Evolutionary conservation across 2,888 invertebrate species (phyloP).

Genomic region (Linnaemya vulpina): DNA sequence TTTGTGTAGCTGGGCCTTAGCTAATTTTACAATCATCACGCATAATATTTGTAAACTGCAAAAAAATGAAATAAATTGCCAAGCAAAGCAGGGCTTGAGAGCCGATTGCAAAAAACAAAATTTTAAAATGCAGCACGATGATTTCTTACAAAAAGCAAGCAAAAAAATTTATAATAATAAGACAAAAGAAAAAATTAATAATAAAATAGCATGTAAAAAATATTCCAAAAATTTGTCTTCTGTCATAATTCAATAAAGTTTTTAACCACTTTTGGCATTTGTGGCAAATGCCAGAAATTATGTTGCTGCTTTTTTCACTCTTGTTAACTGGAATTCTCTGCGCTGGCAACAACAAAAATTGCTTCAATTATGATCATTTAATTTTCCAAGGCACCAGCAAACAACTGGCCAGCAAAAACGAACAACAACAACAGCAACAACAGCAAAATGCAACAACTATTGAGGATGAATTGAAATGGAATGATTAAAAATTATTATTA

Average conservation of each 20-base stretch:
- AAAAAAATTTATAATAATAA: too few relatives aligned
- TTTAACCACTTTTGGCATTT: conserved; percentile 74
- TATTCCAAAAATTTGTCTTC: conserved; percentile 77
- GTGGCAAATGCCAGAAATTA: conserved; percentile 50
- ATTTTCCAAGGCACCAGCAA: conserved; percentile 56
- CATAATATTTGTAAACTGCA: conserved; percentile 53
- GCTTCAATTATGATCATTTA: conserved; percentile 71
- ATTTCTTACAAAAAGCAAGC: conserved; percentile 17
- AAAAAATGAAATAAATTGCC: conserved; percentile 1
- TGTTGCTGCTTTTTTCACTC: conserved; percentile 13
- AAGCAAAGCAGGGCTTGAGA: background rate
- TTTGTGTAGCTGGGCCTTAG: conserved; percentile 23
- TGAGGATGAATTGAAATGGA: conserved; percentile 26
- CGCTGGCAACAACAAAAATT: conserved; percentile 49
- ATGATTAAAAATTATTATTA: conserved; percentile 62
- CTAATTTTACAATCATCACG: conserved; percentile 70
- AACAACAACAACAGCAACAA: background rate
- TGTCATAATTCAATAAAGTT: conserved; percentile 82
- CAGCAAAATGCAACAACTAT: conserved; percentile 30
- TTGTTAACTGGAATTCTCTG: background rate
- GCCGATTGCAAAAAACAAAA: background rate
- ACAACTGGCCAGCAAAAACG: background rate
- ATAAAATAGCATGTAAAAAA: conserved; percentile 46
- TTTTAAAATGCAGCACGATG: conserved; percentile 17
- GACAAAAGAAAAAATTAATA: conserved; percentile 21